Evolutionary conservation across 2,888 invertebrate species (phyloP).

Genomic region (Pammene aurita): DNA sequence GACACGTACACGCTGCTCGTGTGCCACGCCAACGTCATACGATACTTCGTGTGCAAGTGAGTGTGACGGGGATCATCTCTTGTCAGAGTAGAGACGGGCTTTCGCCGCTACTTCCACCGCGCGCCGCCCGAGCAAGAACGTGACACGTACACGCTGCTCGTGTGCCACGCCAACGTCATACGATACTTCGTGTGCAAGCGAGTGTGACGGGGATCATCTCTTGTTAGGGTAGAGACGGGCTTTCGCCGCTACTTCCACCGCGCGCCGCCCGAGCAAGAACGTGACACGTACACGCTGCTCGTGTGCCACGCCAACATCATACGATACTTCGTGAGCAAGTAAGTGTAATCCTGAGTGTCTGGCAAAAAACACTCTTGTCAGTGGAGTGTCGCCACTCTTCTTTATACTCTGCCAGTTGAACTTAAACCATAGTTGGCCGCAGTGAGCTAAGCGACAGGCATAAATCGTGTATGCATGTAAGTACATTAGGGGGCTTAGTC

Average conservation of each 20-base stretch:
- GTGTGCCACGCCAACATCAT: conserved; percentile 99
- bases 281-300: conserved; percentile 93
- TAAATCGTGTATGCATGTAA: too few species aligned
- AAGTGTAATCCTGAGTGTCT: conserved; percentile 50
- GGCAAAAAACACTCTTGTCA: too few species aligned
- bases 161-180: conserved; percentile 99
- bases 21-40: conserved; percentile 99
- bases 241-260: conserved; percentile 97
- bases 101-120: conserved; percentile 95
- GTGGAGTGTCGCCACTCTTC: too few species aligned
- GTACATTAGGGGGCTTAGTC: too few species aligned
- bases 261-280: conserved; percentile 90
- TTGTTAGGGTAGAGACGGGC: conserved; percentile 93
- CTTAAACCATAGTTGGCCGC: too few species aligned
- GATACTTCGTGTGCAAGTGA: conserved; percentile 96
- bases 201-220: conserved; percentile 49
- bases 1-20: conserved; percentile 96
- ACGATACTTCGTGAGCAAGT: conserved; percentile 96
- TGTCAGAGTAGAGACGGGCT: conserved; percentile 95
- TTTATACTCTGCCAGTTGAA: too few species aligned
- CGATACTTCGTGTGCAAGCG: conserved; percentile 96
- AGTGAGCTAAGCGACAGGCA: too few species aligned
- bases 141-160: conserved; percentile 94
- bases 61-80: conserved; percentile 45
- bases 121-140: conserved; percentile 90